phyloP scores from a whole-genome alignment of 2,888 invertebrate species.

The Dicycla oo region DNA sequence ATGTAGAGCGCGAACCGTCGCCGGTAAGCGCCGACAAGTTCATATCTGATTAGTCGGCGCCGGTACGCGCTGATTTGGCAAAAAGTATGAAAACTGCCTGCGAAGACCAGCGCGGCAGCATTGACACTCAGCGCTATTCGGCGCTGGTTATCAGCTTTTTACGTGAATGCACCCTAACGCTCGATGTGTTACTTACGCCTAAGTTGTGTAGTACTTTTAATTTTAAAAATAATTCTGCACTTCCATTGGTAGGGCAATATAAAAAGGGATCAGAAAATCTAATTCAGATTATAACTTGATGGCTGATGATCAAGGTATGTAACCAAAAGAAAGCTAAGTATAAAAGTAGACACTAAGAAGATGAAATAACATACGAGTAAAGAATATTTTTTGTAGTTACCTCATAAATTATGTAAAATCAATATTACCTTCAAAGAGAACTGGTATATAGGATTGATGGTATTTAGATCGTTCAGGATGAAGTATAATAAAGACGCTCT shows the following conservation, averaged over 20 bases:
- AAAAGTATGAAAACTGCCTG: neutral
- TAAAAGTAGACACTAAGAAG: too few relatives aligned
- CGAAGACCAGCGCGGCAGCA: neutral
- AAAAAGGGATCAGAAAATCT: neutral
- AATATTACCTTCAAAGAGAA: slow-evolving; percentile 96
- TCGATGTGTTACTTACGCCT: neutral
- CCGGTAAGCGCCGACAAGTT: too few relatives aligned
- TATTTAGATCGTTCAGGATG: slow-evolving; percentile 98
- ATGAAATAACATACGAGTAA: too few relatives aligned
- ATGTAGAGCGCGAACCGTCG: too few relatives aligned
- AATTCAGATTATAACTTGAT: neutral
- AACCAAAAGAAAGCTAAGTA: neutral
- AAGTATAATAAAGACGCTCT: slow-evolving; percentile 98
- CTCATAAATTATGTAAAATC: too few relatives aligned
- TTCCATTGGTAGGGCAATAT: neutral
- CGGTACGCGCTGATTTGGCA: too few relatives aligned
- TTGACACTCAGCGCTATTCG: too few relatives aligned
- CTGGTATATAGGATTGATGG: slow-evolving; percentile 99
- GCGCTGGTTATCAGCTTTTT: neutral
- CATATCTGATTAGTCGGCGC: too few relatives aligned
- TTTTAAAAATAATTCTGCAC: neutral
- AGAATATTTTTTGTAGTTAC: too few relatives aligned
- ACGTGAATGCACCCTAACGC: neutral
- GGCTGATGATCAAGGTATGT: neutral
- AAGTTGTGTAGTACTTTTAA: too few relatives aligned